Evolutionary conservation across 1,140 invertebrate species (phyloP).

Genomic region (Macrocentrus cingulum): DNA sequence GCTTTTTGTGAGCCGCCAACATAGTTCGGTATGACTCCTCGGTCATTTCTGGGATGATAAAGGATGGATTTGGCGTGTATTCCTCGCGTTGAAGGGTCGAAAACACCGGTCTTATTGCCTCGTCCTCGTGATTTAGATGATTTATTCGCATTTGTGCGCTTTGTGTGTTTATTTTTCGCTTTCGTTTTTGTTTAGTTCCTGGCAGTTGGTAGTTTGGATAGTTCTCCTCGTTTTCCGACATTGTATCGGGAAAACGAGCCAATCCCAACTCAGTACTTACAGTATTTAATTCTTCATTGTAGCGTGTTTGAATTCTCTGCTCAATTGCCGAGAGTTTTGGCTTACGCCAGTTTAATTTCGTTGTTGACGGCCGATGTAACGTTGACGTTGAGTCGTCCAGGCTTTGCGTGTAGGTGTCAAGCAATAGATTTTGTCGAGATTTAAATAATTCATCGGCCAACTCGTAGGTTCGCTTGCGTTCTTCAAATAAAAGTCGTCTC

Average conservation of each 20-base stretch:
- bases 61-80: constrained; percentile 57
- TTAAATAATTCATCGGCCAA: constrained; percentile 65
- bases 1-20: constrained; percentile 66
- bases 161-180: constrained; percentile 68
- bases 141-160: constrained; percentile 50
- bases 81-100: constrained; percentile 58
- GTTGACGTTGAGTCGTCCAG: constrained; percentile 54
- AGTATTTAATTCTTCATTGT: constrained; percentile 50
- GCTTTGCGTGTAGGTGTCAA: constrained; percentile 60
- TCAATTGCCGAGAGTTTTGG: constrained; percentile 53
- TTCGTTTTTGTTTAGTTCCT: constrained; percentile 61
- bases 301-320: constrained; percentile 51
- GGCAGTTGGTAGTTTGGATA: constrained; percentile 62
- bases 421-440: constrained; percentile 68
- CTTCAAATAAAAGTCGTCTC: constrained; percentile 67
- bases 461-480: constrained; percentile 61
- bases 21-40: constrained; percentile 72
- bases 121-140: constrained; percentile 46
- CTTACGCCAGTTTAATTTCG: constrained; percentile 55
- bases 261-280: constrained; percentile 49
- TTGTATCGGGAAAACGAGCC: constrained; percentile 46
- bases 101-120: constrained; percentile 55
- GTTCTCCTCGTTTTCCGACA: constrained; percentile 56
- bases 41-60: constrained; percentile 58
- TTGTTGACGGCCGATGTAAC: constrained; percentile 58